These are phyloP conservation scores for Stenurella melanura DNA, from an alignment of 2,888 invertebrate species.

Conservation along the genomic window DNA sequence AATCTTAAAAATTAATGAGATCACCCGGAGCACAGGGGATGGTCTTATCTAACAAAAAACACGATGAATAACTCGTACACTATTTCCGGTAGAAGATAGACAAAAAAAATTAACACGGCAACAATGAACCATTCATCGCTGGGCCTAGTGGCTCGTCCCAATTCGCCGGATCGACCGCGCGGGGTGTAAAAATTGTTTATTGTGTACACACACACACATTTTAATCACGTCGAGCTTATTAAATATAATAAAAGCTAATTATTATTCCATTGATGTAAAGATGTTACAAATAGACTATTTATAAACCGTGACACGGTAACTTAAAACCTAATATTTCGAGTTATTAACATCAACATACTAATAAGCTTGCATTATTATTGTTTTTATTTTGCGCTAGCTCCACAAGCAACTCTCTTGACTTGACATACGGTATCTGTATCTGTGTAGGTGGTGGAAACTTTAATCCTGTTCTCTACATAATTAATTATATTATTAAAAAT, in stretches of 20 bases:
- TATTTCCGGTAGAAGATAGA: slow-evolving; percentile 6
- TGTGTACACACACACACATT: slow-evolving; percentile 9
- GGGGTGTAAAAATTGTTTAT: not conserved
- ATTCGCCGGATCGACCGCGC: slow-evolving; percentile 10
- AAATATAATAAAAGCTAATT: slow-evolving; percentile 35
- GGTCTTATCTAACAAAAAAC: slow-evolving; percentile 10
- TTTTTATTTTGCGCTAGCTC: not conserved
- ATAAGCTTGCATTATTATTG: slow-evolving; percentile 30
- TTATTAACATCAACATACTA: slow-evolving; percentile 45
- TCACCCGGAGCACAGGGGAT: not conserved
- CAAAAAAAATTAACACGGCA: not conserved
- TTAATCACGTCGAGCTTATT: slow-evolving; percentile 36
- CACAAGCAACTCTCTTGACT: not conserved
- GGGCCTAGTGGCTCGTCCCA: not conserved
- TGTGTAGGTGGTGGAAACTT: slow-evolving; percentile 12
- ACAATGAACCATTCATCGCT: slow-evolving; percentile 7
- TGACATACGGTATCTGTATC: not conserved
- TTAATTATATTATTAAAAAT: not conserved
- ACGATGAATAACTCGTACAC: not conserved
- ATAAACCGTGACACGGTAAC: slow-evolving; percentile 53
- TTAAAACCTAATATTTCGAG: slow-evolving; percentile 47
- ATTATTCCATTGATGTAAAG: slow-evolving; percentile 45
- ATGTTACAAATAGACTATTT: slow-evolving; percentile 52
- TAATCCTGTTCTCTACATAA: not conserved
- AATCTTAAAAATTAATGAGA: not conserved